A percentile compares a stretch with the other conserved stretches of the same genome.
Conservation (phyloP, 2,797 vertebrate genomes). For the Onychomys leucogaster region DNA sequence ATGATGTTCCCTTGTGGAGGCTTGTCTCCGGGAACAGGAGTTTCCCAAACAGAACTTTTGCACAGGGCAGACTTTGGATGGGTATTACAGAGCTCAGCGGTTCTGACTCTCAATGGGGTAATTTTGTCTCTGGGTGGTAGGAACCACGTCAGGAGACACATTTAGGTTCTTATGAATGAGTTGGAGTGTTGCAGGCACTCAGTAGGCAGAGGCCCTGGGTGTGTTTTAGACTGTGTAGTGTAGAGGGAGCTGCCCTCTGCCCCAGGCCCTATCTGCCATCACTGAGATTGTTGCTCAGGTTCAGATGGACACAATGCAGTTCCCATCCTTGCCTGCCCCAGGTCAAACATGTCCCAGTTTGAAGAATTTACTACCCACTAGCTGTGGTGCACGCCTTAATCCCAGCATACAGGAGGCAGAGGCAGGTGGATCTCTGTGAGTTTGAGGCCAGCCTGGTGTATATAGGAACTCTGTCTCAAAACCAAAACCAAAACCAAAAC, state of each 20-base stretch:
- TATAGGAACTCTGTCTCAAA: neutral
- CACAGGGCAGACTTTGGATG: neutral
- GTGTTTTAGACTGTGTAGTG: fast-evolving
- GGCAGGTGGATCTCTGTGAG: neutral
- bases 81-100: neutral
- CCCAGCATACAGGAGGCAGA: neutral
- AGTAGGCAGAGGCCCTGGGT: neutral
- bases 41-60: neutral
- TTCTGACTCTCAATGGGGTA: neutral
- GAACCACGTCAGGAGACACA: neutral
- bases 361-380: neutral
- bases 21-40: neutral
- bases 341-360: neutral
- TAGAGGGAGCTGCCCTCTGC: neutral
- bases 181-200: neutral
- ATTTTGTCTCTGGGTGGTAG: neutral
- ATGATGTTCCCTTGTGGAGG: neutral
- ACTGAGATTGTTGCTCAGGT: neutral
- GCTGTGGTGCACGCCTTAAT: neutral
- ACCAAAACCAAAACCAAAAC: neutral
- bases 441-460: neutral
- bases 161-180: neutral
- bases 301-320: no score
- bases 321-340: no score
- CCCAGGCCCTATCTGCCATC: no score